Base-by-base conservation (phyloP, 2,113 vertebrate species). In the Crypturellus undulatus region DNA sequence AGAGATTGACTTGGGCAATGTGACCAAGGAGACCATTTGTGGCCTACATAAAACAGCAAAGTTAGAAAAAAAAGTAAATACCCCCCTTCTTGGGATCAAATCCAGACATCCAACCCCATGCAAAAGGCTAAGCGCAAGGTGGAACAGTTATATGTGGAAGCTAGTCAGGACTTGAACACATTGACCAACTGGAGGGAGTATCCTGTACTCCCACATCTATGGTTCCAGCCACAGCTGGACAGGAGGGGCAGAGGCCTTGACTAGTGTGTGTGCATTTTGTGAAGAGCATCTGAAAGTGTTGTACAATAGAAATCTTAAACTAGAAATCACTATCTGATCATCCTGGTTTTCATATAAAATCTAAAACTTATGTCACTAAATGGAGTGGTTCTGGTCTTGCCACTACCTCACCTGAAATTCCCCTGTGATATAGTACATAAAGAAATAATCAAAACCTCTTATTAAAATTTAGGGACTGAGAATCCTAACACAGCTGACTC, bases 121-220 rank as follows among this genome's bases (percentile, higher is more conserved):
- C 0, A 1, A 73, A 89, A 63, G 21, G 54, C 6, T 75, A 45
- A 56, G 56, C 17, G 8, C 60, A 51, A n/a, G 21, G 17, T n/a
- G 21, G 40, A 79, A 69, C 2, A 3, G 24, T 20, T 26, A 62
- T 0, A 0, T n/a, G 1, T 63, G 10, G 28, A 69, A 25, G 12
- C 9, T 21, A 68, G 69, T 12, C 36, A 51, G 9, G 36, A 75
- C 32, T 38, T 22, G 21, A 28, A 7, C 32, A 26, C 7, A 30
- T 6, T 64, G 24, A 52, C 49, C 12, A 26, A 19, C 30, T 43
- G 5, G 19, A 62, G 28, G 38, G 58, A 59, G 20, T 32, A 19
- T 21, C 38, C 56, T 59, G 10, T 34, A 34, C 19, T 51, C 14
- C 21, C 63, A 15, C 51, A 7, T 43, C 17, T 34, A 18, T 45